Percentiles rank a stretch among this genome's conserved stretches.
phyloP scores from a whole-genome alignment of 2,113 vertebrate genomes.

The Carassius carassius region DNA sequence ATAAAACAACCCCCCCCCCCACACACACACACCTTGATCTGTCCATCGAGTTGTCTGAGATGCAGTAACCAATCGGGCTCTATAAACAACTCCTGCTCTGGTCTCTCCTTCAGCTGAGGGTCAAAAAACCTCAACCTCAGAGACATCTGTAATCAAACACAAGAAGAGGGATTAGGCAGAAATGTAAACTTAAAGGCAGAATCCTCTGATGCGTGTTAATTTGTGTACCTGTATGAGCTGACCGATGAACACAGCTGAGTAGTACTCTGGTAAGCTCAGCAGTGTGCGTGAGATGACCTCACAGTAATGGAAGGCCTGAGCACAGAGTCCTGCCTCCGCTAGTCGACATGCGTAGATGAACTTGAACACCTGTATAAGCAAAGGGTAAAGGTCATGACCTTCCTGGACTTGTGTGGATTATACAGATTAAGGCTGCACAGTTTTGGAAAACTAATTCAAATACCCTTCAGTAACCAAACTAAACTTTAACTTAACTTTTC shows the following conservation, averaged over 20 bases:
- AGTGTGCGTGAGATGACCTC: constrained; percentile 88
- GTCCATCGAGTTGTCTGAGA: constrained; percentile 80
- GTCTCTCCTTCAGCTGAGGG: constrained; percentile 92
- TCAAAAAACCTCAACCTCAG: constrained; percentile 90
- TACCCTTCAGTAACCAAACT: no score
- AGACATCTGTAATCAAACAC: constrained; percentile 78
- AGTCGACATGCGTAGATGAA: constrained; percentile 95
- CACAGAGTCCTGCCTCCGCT: constrained; percentile 89
- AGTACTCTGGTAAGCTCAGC: constrained; percentile 78
- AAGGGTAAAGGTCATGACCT: constrained; percentile 18
- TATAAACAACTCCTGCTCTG: constrained; percentile 87
- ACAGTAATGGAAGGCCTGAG: constrained; percentile 96
- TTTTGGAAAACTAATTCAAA: no score
- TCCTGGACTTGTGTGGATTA: neutral
- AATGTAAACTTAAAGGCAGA: neutral
- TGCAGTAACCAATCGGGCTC: constrained; percentile 87
- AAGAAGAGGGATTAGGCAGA: neutral
- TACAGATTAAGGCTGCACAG: neutral
- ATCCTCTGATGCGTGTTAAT: neutral
- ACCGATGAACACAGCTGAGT: constrained; percentile 84
- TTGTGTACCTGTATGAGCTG: constrained; percentile 84
- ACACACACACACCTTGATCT: constrained; percentile 83
- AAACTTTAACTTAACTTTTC: no score
- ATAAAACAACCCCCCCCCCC: constrained; percentile 74
- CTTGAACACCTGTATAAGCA: constrained; percentile 85